A percentile compares a stretch with the other conserved stretches of the same genome.
Evolutionary conservation across 2,797 vertebrate genomes (phyloP).

Genomic region (Anabas testudineus): DNA sequence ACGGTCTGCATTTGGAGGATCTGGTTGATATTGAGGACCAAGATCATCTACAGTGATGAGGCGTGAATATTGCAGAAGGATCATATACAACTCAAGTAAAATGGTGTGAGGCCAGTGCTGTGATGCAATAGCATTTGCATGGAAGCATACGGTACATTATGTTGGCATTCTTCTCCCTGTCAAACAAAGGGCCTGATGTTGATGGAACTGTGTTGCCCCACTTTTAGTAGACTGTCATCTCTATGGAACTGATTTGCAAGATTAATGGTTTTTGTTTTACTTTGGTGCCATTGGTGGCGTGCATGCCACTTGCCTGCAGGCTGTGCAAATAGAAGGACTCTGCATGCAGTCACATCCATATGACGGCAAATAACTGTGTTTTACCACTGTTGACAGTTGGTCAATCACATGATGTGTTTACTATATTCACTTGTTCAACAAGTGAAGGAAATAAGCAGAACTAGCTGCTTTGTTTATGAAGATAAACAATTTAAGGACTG

Average conservation of each 20-base stretch:
- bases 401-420: background rate
- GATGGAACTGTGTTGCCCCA: slow-evolving; percentile 21
- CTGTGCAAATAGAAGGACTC: slow-evolving; percentile 1
- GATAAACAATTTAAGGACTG: background rate
- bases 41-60: slow-evolving; percentile 49
- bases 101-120: slow-evolving; percentile 41
- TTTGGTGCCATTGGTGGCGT: slow-evolving; percentile 23
- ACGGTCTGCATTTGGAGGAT: slow-evolving; percentile 39
- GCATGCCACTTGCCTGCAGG: slow-evolving; percentile 21
- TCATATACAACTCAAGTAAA: slow-evolving; percentile 51
- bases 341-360: background rate
- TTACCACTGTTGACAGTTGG: background rate
- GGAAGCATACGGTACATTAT: slow-evolving; percentile 29
- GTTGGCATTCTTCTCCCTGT: slow-evolving; percentile 30
- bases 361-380: slow-evolving; percentile 14
- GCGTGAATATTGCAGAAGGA: slow-evolving; percentile 62
- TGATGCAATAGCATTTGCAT: slow-evolving; percentile 34
- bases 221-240: slow-evolving; percentile 41
- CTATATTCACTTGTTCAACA: slow-evolving; percentile 28
- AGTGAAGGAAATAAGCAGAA: background rate
- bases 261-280: slow-evolving; percentile 43
- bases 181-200: slow-evolving; percentile 42
- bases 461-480: background rate
- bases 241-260: slow-evolving; percentile 26
- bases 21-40: slow-evolving; percentile 37